Evolutionary conservation across 2,888 invertebrate species (phyloP).

Genomic region (Oeneis ivallda): DNA sequence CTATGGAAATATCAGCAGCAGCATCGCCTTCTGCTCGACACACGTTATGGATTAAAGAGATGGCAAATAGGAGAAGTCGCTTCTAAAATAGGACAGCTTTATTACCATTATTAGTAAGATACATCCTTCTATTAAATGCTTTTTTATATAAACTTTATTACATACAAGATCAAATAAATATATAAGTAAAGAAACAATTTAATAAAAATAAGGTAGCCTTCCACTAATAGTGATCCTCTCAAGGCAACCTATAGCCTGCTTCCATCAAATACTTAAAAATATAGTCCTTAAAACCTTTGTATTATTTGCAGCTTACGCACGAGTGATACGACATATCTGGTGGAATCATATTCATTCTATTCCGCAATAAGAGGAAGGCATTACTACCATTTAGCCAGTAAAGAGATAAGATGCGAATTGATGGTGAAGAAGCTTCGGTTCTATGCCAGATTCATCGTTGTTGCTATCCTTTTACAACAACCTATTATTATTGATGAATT

Average conservation of each 20-base stretch:
- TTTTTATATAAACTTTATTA: too few species aligned
- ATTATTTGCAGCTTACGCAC: slow-evolving; percentile 89
- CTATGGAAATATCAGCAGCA: slow-evolving; percentile 99
- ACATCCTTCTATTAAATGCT: slow-evolving; percentile 6
- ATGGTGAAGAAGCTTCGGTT: slow-evolving; percentile 98
- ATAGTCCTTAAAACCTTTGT: neutral
- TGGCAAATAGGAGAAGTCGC: slow-evolving; percentile 99
- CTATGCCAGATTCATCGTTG: slow-evolving; percentile 98
- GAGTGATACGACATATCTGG: slow-evolving; percentile 97
- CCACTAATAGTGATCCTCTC: too few species aligned
- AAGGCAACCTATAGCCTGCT: too few species aligned
- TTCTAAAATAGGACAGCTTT: slow-evolving; percentile 98
- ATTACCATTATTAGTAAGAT: slow-evolving; percentile 98
- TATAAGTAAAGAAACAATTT: too few species aligned
- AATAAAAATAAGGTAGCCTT: too few species aligned
- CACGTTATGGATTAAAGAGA: slow-evolving; percentile 95
- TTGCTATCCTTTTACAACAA: slow-evolving; percentile 95
- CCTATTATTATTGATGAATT: slow-evolving; percentile 96
- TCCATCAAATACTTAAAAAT: too few species aligned
- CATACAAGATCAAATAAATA: too few species aligned
- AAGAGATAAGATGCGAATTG: slow-evolving; percentile 96
- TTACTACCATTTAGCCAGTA: slow-evolving; percentile 95
- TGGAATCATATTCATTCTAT: slow-evolving; percentile 98
- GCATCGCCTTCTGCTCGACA: slow-evolving; percentile 94
- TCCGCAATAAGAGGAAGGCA: slow-evolving; percentile 96